A percentile compares a stretch with the other conserved stretches of the same genome.
phyloP scores from a whole-genome alignment of 1,140 invertebrate species.

The Agrilus planipennis region DNA sequence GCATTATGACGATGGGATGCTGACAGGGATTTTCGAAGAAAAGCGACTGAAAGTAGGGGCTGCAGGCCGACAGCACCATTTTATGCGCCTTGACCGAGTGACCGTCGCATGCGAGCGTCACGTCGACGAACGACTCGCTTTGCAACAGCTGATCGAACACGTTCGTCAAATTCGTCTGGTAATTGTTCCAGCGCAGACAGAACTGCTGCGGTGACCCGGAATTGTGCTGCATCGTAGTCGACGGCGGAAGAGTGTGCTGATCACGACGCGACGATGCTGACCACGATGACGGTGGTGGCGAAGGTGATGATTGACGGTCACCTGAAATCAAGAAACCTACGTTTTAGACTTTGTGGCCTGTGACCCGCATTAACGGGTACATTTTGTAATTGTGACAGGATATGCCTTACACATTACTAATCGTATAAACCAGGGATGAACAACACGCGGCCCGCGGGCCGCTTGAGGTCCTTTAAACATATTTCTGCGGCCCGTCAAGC shows the following conservation, averaged over 20 bases:
- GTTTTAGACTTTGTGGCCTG: neutral
- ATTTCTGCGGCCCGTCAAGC: too few species aligned
- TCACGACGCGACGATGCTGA: too few species aligned
- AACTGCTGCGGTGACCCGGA: constrained; percentile 38
- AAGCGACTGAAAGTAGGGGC: constrained; percentile 80
- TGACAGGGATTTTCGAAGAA: constrained; percentile 87
- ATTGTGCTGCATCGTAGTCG: constrained; percentile 25
- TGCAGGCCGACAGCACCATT: constrained; percentile 85
- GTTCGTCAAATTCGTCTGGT: constrained; percentile 80
- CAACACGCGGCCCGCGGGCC: too few species aligned
- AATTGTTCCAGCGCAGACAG: constrained; percentile 90
- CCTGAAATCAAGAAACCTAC: neutral
- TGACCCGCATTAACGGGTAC: neutral
- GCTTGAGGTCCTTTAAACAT: too few species aligned
- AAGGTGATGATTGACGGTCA: constrained; percentile 1
- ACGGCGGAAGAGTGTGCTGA: too few species aligned
- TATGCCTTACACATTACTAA: too few species aligned
- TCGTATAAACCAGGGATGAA: too few species aligned
- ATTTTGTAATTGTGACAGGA: neutral
- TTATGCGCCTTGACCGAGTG: constrained; percentile 85
- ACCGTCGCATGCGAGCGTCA: constrained; percentile 82
- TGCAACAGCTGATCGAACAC: constrained; percentile 86
- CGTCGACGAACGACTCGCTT: constrained; percentile 84
- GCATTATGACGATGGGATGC: constrained; percentile 83
- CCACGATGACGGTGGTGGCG: constrained; percentile 1